phyloP scores from a whole-genome alignment of 2,797 vertebrate genomes.

The Sitta carolinensis region DNA sequence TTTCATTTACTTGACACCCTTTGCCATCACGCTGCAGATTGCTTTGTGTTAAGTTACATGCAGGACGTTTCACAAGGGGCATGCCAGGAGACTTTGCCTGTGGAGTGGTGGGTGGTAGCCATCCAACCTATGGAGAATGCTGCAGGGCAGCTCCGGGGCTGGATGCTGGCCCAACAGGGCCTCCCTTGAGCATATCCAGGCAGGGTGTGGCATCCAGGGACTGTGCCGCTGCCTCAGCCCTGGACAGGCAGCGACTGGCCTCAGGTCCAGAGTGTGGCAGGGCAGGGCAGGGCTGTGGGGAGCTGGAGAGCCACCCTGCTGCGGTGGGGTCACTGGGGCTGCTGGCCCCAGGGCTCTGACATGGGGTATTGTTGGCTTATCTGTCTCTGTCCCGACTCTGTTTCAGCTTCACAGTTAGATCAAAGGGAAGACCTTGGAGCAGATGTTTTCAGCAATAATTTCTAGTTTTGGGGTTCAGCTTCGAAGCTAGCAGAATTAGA shows the following conservation, averaged over 20 bases:
- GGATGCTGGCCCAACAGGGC: fast-evolving
- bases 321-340: fast-evolving
- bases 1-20: neutral
- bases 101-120: neutral
- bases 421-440: no score
- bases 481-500: no score
- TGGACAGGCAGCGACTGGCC: fast-evolving
- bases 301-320: neutral
- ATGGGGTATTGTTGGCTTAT: no score
- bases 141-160: neutral
- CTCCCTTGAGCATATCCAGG: neutral
- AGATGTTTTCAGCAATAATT: no score
- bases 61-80: neutral
- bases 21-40: neutral
- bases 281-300: neutral
- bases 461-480: no score
- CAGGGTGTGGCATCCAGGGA: neutral
- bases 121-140: no score
- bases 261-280: fast-evolving
- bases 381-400: no score
- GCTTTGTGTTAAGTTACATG: neutral
- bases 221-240: neutral
- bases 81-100: neutral
- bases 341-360: fast-evolving
- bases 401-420: no score